These are phyloP conservation scores for Leptoteleia sp. DNA, from an alignment of 1,140 invertebrate species.

Conservation along the genomic window DNA sequence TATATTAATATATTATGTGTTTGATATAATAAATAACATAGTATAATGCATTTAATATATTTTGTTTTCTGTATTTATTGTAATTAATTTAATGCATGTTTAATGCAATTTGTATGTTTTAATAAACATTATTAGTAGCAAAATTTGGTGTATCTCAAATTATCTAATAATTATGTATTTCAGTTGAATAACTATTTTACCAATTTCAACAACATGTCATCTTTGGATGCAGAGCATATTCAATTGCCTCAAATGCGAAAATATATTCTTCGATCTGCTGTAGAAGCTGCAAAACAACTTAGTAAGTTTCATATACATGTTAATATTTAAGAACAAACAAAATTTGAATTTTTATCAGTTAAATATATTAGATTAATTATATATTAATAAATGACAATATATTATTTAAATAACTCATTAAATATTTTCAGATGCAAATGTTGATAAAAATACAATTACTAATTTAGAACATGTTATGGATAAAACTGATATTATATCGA, in stretches of 20 bases:
- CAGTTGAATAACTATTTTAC: slow-evolving; percentile 19
- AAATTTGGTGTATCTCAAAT: too few relatives aligned
- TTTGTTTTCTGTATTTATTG: too few relatives aligned
- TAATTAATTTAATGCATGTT: too few relatives aligned
- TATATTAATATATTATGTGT: too few relatives aligned
- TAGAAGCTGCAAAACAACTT: slow-evolving; percentile 38
- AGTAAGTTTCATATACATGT: slow-evolving; percentile 38
- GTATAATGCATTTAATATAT: too few relatives aligned
- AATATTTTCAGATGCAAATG: slow-evolving; percentile 51
- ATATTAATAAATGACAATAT: too few relatives aligned
- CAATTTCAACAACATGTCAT: slow-evolving; percentile 6
- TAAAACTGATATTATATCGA: slow-evolving; percentile 33
- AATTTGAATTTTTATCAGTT: neutral
- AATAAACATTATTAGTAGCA: too few relatives aligned
- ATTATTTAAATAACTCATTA: too few relatives aligned
- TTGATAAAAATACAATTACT: slow-evolving; percentile 44
- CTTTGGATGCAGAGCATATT: slow-evolving; percentile 5
- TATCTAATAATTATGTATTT: slow-evolving; percentile 8
- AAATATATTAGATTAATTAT: neutral
- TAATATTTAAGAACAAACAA: too few relatives aligned
- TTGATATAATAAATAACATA: too few relatives aligned
- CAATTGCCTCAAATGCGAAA: slow-evolving; percentile 35
- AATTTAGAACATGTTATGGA: slow-evolving; percentile 45
- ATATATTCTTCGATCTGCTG: slow-evolving; percentile 30
- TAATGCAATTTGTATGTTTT: too few relatives aligned